Base-by-base conservation (phyloP, 1,140 invertebrate genomes). In the Latrodectus geometricus region DNA sequence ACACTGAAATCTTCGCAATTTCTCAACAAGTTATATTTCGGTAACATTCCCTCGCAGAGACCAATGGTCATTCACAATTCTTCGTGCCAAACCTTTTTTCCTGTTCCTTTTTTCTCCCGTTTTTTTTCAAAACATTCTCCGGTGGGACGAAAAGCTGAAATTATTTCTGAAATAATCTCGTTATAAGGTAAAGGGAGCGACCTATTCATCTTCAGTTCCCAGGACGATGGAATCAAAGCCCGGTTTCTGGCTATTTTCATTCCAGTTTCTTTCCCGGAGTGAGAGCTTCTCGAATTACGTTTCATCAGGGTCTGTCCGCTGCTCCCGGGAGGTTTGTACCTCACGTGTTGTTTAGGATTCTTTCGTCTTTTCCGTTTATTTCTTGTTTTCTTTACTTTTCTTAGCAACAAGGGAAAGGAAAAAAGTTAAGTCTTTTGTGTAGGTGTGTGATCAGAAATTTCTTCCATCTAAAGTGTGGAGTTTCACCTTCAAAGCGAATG, bases 111-210 rank as follows among this genome's bases (percentile, higher is more conserved):
- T 35, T 35, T 35, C 5, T 5, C 5, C 35, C 35, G 2, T 1
- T 5, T 61, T 61, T 61, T 61, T 61, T 61, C 54, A 0, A 4
- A 4, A 61, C 11, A 11, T 17, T 61, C 54, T 14, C 56, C 35
- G 35, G 1, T 35, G 12, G 76, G 11, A 65, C 35, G 15, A 52
- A 50, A 80, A 48, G 49, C n/a, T 35, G 72, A 77, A 56, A 83
- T 83, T 50, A 83, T 83, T 65, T 65, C 80, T n/a, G 70, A 83
- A 83, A 83, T 83, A 83, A 83, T 83, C 70, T 83, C 80, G 80
- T 83, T 83, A 83, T 83, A 83, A 74, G 54, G 69, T 54, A 9
- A 12, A 35, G 15, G 48, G 70, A 49, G 50, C 69, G 20, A 50
- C 69, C 80, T 74, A 83, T 83, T 83, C 80, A 83, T 83, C 80